Base-by-base conservation (phyloP, 2,888 invertebrate species). In the Galerucella pusilla region DNA sequence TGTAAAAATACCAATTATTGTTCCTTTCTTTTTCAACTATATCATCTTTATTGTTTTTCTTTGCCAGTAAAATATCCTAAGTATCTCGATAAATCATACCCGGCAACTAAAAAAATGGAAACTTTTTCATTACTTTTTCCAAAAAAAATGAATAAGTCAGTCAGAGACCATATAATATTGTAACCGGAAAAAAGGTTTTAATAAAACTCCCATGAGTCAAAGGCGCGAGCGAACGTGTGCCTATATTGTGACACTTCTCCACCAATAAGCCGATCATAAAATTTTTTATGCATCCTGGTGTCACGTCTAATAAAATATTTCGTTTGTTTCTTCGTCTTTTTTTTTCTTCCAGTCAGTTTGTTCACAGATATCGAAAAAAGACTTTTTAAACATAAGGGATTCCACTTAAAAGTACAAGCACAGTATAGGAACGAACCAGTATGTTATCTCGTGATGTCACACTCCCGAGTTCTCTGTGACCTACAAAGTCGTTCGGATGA, bases 271-370 rank as follows among this genome's bases (percentile, higher is more conserved):
- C 66, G 68, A 68, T 72, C 76, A 74, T 78, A 78, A 78, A 76
- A 71, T 71, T 76, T 76, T 78, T 78, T 75, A 78, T 78, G 75
- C 78, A 76, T 78, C 78, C 78, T 78, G 75, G 76, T 76, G 78
- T 73, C 76, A 71, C 46, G 67, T 73, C 72, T 72, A 76, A 76
- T 76, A 71, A 71, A 76, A 78, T 67, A 63, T 71, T 67, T 68
- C 59, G 66, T 78, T 75, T 78, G 71, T 76, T 20, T 57, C 20
- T 57, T 20, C 42, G 0, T 20, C 20, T 20, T 72, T 75, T 75
- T 75, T 75, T 68, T 65, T 73, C 25, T 61, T 66, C 45, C 42
- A n/a, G 60, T 35, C 45, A 52, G 49, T 71, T 71, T 66, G 46
- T 45, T 65, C 25, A 20, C 46, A 45, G 64, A 49, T 35, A 63